Evolutionary conservation across 2,797 vertebrate genomes (phyloP), one percentile per base, ranked within the genome.

Genomic region (Helarctos malayanus): DNA sequence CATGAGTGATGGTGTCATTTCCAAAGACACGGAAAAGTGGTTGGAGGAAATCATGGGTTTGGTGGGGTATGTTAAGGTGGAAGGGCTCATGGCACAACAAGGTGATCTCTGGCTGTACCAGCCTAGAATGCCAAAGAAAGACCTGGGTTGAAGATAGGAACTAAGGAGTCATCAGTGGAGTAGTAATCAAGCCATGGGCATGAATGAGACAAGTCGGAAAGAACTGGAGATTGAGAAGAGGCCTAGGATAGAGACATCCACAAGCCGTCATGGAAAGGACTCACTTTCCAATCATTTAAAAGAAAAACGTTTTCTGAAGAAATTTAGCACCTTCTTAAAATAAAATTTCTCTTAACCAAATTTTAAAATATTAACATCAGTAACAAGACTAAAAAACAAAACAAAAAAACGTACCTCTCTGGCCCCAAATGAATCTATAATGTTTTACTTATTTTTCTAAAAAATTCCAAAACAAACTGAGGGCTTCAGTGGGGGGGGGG

Each of bases 281-380:
- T 76, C 49, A 54, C 5, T 38, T 54, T 11, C 7, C 13, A 61
- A 18, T 73, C 21, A 68, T 54, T 89, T 56, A 96, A 73, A 82
- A 73, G 13, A 25, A 61, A 94, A 94, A 78, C 11, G 14, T 71
- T 75, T 90, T 63, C 76, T 65, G 29, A 89, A 95, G 32, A 93
- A 92, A 65, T 59, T 2, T 78, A 59, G 45, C 6, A 23, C 23
- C n/a, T 56, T 89, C 52, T 80, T 76, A 87, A 96, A 81, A 82
- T 68, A 54, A 81, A 52, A 81, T 56, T 89, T 83, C 63, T 92
- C 38, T 91, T 93, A 38, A 73, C 3, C 11, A 52, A 63, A 27
- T 71, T 81, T 93, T 41, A 73, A 95, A 91, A 93, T 84, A 47
- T 52, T 89, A 71, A 25, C 4, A 35, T 89, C 19, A 92, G 11